phyloP scores from a whole-genome alignment of 1,140 invertebrate species.

The Tenebrio molitor region DNA sequence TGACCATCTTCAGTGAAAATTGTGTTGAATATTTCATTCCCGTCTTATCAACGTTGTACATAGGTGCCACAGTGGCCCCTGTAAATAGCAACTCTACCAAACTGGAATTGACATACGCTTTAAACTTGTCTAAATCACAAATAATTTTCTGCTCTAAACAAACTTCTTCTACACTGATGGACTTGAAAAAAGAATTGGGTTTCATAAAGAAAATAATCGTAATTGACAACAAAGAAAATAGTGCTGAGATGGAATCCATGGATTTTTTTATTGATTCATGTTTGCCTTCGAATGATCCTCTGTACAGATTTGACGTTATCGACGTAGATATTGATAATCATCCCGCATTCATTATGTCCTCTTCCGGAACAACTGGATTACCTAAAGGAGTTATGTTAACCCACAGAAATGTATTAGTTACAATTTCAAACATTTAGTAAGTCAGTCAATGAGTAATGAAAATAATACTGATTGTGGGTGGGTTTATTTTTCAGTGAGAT shows the following conservation, averaged over 20 bases:
- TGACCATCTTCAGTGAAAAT: slow-evolving; percentile 73
- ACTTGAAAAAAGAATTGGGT: slow-evolving; percentile 2
- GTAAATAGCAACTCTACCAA: slow-evolving; percentile 70
- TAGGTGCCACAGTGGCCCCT: slow-evolving; percentile 70
- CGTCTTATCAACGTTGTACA: slow-evolving; percentile 67
- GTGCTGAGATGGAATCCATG: too few species aligned
- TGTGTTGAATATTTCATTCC: slow-evolving; percentile 68
- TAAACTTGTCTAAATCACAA: slow-evolving; percentile 69
- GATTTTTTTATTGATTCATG: neutral
- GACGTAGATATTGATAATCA: slow-evolving; percentile 52
- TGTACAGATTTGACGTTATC: slow-evolving; percentile 52
- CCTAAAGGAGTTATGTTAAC: slow-evolving; percentile 86
- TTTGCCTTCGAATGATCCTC: slow-evolving; percentile 5
- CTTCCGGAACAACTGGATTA: slow-evolving; percentile 79
- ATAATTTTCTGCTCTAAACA: slow-evolving; percentile 65
- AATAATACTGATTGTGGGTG: too few species aligned
- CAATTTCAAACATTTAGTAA: too few species aligned
- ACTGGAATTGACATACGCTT: slow-evolving; percentile 68
- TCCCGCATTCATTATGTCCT: slow-evolving; percentile 67
- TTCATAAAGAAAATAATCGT: too few species aligned
- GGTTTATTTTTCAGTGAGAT: too few species aligned
- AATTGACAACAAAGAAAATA: too few species aligned
- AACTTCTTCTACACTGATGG: slow-evolving; percentile 44
- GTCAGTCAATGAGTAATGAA: too few species aligned
- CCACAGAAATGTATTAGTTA: slow-evolving; percentile 69